Evolutionary conservation across 1,140 invertebrate genomes (phyloP).

Genomic region (Cydia splendana): DNA sequence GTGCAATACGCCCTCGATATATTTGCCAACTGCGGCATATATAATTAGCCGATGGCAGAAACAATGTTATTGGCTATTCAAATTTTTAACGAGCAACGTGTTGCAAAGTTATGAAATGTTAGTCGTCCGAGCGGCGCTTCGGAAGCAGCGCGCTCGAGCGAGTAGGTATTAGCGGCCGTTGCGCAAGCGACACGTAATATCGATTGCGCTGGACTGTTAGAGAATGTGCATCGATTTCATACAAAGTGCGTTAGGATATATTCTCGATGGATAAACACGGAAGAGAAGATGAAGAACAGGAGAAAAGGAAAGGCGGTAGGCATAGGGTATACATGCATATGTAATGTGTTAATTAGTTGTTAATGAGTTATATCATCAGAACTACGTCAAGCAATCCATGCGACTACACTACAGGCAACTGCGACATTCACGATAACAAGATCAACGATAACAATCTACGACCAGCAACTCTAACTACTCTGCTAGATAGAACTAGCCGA

Average conservation of each 20-base stretch:
- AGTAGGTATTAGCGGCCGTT: conserved; percentile 19
- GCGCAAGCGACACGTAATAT: conserved; percentile 32
- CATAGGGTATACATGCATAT: background rate
- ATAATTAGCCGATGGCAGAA: conserved; percentile 28
- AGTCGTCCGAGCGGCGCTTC: conserved; percentile 17
- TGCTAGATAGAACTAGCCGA: background rate
- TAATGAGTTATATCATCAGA: conserved; percentile 16
- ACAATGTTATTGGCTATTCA: conserved; percentile 24
- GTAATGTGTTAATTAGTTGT: conserved; percentile 19
- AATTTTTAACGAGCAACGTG: conserved; percentile 24
- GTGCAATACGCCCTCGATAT: conserved; percentile 16
- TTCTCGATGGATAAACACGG: conserved; percentile 1
- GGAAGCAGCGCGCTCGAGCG: conserved; percentile 24
- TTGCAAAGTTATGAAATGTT: conserved; percentile 29
- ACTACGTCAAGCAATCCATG: background rate
- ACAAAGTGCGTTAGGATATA: conserved; percentile 25
- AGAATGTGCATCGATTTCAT: conserved; percentile 26
- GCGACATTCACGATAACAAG: background rate
- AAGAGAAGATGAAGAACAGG: conserved; percentile 8
- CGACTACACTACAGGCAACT: conserved; percentile 4
- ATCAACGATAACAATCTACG: background rate
- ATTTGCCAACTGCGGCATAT: conserved; percentile 24
- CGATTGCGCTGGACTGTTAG: conserved; percentile 25
- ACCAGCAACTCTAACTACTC: background rate
- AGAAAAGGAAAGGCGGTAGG: conserved; percentile 15